Evolutionary conservation across 2,113 vertebrate species (phyloP).

Genomic region (Bujurquina vittata): DNA sequence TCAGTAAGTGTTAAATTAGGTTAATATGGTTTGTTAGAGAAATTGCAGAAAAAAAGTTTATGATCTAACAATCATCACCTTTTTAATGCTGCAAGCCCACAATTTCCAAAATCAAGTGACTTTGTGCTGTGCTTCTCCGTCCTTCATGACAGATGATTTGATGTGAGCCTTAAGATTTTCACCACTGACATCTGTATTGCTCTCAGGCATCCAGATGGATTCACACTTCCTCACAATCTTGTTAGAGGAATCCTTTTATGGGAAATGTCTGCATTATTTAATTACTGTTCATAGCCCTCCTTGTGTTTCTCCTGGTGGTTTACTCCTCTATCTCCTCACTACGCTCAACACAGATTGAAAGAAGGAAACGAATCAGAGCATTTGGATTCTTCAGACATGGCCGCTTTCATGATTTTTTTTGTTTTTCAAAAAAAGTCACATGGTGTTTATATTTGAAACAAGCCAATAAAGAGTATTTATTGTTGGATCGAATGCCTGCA

Average conservation of each 20-base stretch:
- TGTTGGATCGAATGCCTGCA: neutral
- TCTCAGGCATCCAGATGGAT: slow-evolving; percentile 58
- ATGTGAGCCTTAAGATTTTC: slow-evolving; percentile 17
- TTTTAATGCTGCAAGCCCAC: neutral
- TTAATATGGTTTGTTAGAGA: neutral
- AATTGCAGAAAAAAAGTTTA: neutral
- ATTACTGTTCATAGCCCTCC: slow-evolving; percentile 63
- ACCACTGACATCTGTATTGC: slow-evolving; percentile 58
- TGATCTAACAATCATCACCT: neutral
- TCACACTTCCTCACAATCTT: slow-evolving; percentile 74
- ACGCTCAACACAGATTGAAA: slow-evolving; percentile 9
- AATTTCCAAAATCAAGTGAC: neutral
- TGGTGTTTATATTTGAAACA: neutral
- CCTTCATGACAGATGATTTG: slow-evolving; percentile 24
- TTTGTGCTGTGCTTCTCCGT: neutral
- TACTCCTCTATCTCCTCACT: slow-evolving; percentile 38
- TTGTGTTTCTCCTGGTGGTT: slow-evolving; percentile 19
- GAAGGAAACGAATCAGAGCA: neutral
- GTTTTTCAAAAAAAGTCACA: neutral
- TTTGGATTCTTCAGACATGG: neutral
- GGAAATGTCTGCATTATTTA: slow-evolving; percentile 72
- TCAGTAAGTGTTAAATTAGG: neutral
- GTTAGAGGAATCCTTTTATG: slow-evolving; percentile 75
- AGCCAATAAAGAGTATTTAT: slow-evolving; percentile 31
- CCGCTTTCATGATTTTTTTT: neutral